Base-by-base conservation (phyloP, 2,797 vertebrate species). In the Gymnothorax reevesii region DNA sequence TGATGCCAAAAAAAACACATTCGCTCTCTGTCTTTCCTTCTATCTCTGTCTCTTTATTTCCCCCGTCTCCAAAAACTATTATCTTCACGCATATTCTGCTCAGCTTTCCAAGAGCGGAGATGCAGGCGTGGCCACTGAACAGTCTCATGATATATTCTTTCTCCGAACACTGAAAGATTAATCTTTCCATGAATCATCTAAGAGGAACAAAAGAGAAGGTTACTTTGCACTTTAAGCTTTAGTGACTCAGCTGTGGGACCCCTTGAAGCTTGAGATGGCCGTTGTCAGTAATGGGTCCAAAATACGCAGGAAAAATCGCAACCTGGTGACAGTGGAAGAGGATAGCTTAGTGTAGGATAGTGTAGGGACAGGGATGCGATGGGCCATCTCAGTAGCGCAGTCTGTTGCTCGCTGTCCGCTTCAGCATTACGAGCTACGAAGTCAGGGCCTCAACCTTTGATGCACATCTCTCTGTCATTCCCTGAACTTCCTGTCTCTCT, bases 1-100 rank as follows among this genome's bases (percentile, higher is more conserved):
- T 86, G 88, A 88, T 88, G 86, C 25, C 49, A 88, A 80, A 80
- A 87, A 27, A 79, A 82, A 73, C 82, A 85, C 66, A 10, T 27
- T 7, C 59, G 71, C 54, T 82, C 22, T 27, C 57, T 80, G 57
- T 79, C 80, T 27, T 6, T 10, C 42, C 27, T 20, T 82, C 25
- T 27, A 7, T 25, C 54, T 77, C 12, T 73, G 22, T 49, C 54
- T 71, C 55, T 85, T 22, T 85, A 13, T 25, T 42, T 55, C 83
- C 55, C 55, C 33, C 55, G 57, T 27, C 6, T 27, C 25, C 25
- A n/a, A 20, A 66, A 33, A 54, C 82, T 25, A 2, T 20, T 33
- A 15, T 15, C 83, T 84, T 57, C 22, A 13, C 59, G 4, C 64
- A 17, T 66, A 25, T 84, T 42, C 33, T 71, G 62, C 66, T 64